Base-by-base conservation (phyloP, 37 sponge, comb jelly and placozoan genomes). In the Cliona cf. orientalis region DNA sequence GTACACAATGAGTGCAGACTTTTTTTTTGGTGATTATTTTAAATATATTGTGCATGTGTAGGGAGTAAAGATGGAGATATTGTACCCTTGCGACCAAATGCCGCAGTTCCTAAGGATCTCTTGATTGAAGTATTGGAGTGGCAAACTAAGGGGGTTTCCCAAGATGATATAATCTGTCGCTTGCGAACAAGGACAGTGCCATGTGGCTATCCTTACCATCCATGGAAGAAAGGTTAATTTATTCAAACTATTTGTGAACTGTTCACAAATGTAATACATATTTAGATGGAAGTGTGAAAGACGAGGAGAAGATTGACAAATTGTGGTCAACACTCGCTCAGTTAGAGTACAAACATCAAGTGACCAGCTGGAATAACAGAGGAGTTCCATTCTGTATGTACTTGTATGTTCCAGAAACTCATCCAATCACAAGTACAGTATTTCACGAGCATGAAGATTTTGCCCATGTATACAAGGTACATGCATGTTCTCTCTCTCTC, bases 381-480 rank as follows among this genome's bases (percentile, higher is more conserved):
- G 55, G 55, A 19, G 55, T 49, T 11, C 55, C 55, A 19, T 49
- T 49, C 55, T 19, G 17, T 11, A 49, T 17, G 55, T 17, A 49
- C 17, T 49, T 49, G 11, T 49, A 49, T 49, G 63, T 61, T n/a
- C 63, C 26, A 25, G 63, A 61, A 22, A n/a, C 23, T 25, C 63
- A 61, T 28, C 63, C 26, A n/a, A 61, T n/a, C 22, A 61, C 63
- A 12, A 61, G 23, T 25, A 6, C 17, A 28, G 63, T 25, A n/a
- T 61, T 61, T n/a, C 63, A 61, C 28, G 63, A 61, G 28, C 63
- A 28, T n/a, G 63, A 61, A n/a, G 63, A 61, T 61, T 21, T 25
- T 61, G 63, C 63, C 28, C 63, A 61, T 61, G 28, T 61, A 25
- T 61, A 25, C 26, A 61, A 61, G 63, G 63, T 61, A 61, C 23